Evolutionary conservation across 2,888 invertebrate genomes (phyloP).

Genomic region (Criorhina ranunculi): DNA sequence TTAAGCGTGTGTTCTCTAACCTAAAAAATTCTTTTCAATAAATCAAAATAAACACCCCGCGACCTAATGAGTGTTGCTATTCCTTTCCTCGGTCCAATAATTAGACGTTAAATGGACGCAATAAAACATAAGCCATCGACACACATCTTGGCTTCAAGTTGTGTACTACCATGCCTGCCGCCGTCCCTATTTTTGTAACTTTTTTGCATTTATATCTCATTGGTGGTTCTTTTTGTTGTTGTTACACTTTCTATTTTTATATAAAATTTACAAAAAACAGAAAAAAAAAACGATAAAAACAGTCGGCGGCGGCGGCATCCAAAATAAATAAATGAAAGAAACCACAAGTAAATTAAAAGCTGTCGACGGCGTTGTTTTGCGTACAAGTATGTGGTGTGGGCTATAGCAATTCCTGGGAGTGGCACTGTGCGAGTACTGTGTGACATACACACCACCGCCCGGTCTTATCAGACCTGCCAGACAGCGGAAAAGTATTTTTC

Average conservation of each 20-base stretch:
- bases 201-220: conserved; percentile 37
- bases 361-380: background rate
- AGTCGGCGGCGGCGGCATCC: conserved; percentile 1
- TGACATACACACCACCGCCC: background rate
- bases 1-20: too few relatives aligned
- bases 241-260: conserved; percentile 64
- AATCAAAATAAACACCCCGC: background rate
- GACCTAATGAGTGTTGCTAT: conserved; percentile 14
- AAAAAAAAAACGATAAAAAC: background rate
- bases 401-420: conserved; percentile 7
- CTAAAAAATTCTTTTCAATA: background rate
- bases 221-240: background rate
- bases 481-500: conserved; percentile 16
- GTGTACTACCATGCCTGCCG: conserved; percentile 28
- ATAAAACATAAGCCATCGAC: conserved; percentile 59
- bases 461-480: conserved; percentile 14
- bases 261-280: conserved; percentile 11
- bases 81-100: conserved; percentile 54
- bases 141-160: conserved; percentile 45
- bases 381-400: conserved; percentile 2
- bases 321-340: conserved; percentile 35
- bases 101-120: conserved; percentile 45
- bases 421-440: background rate
- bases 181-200: conserved; percentile 41
- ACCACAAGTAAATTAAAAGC: conserved; percentile 20